Evolutionary conservation across 2,888 invertebrate species (phyloP).

Genomic region (Didymodactylos carnosus): DNA sequence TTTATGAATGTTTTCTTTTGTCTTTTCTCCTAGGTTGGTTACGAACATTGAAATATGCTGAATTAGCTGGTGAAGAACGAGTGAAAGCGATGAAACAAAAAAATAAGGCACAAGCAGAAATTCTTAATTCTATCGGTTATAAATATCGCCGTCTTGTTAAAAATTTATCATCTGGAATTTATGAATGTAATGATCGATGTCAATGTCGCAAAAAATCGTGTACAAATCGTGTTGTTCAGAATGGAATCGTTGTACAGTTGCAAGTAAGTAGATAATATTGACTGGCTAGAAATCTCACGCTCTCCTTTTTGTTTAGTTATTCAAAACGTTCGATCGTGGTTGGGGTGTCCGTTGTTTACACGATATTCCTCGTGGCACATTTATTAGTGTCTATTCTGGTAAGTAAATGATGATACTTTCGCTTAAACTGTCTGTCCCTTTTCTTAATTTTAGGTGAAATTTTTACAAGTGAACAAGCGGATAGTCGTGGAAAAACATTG

Average conservation of each 20-base stretch:
- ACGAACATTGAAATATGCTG: not conserved
- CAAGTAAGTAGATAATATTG: conserved; percentile 37
- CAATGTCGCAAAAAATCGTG: conserved; percentile 58
- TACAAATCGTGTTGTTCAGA: conserved; percentile 77
- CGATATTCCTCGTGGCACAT: conserved; percentile 80
- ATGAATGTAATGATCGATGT: conserved; percentile 64
- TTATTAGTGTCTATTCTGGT: conserved; percentile 86
- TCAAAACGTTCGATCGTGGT: conserved; percentile 68
- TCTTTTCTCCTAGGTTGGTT: not conserved
- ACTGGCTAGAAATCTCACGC: not conserved
- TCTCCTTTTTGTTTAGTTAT: conserved; percentile 41
- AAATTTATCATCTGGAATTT: conserved; percentile 41
- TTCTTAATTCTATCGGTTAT: not conserved
- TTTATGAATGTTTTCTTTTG: not conserved
- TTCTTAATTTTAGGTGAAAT: too few relatives aligned
- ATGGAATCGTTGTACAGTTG: conserved; percentile 49
- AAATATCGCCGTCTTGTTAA: not conserved
- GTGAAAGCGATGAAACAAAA: not conserved
- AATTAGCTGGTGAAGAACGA: not conserved
- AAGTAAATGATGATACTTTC: too few relatives aligned
- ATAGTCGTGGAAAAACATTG: conserved; percentile 48
- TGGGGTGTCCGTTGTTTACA: conserved; percentile 88
- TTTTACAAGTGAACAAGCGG: conserved; percentile 53
- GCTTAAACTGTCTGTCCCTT: too few relatives aligned
- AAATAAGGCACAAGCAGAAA: not conserved